A percentile compares a stretch with the other conserved stretches of the same genome.
phyloP scores from a whole-genome alignment of 1,140 invertebrate genomes.

The Cotesia vestalis region DNA sequence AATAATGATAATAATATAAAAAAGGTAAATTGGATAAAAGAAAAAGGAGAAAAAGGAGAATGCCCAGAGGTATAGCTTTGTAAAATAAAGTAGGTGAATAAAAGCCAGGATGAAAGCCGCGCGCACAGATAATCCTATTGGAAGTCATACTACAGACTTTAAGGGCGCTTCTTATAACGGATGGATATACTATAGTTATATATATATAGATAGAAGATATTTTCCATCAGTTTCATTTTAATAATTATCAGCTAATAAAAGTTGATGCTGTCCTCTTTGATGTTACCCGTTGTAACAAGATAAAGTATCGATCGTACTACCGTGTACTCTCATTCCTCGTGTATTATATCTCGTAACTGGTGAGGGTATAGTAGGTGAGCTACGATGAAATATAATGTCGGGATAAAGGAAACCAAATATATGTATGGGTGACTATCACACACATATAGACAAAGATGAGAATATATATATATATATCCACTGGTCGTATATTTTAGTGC shows the following conservation, averaged over 20 bases:
- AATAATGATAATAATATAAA: neutral
- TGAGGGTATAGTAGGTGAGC: neutral
- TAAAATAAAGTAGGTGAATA: no score
- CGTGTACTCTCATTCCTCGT: neutral
- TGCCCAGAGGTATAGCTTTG: no score
- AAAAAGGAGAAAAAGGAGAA: no score
- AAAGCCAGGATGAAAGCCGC: no score
- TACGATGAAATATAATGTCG: slow-evolving; percentile 8
- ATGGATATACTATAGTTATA: neutral
- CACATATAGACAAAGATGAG: neutral
- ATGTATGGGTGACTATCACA: no score
- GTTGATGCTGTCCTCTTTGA: slow-evolving; percentile 24
- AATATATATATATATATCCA: neutral
- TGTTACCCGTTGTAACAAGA: slow-evolving; percentile 22
- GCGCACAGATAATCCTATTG: no score
- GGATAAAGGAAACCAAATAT: no score
- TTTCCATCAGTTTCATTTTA: slow-evolving; percentile 8
- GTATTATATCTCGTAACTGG: no score
- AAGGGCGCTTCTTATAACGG: neutral
- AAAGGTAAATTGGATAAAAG: neutral
- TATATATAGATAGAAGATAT: neutral
- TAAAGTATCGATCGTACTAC: slow-evolving; percentile 15
- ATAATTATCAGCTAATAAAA: slow-evolving; percentile 26
- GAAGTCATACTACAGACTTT: slow-evolving; percentile 3
- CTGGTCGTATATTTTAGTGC: neutral